phyloP scores from a whole-genome alignment of 2,113 vertebrate genomes.

The Corvus hawaiiensis region DNA sequence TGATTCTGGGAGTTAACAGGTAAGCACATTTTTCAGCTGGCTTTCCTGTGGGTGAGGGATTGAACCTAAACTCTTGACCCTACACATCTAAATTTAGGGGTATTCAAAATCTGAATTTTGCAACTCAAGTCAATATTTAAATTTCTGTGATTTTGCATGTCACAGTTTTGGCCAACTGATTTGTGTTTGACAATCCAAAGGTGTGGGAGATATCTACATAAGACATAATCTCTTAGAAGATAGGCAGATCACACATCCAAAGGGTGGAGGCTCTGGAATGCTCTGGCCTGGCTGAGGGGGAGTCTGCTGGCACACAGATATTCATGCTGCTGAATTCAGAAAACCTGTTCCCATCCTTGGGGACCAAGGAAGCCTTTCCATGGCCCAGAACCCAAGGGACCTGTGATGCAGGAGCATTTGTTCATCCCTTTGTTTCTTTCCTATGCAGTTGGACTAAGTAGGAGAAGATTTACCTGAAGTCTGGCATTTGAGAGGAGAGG shows the following conservation, averaged over 20 bases:
- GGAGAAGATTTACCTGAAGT: background rate
- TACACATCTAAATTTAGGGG: conserved; percentile 6
- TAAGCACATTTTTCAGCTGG: conserved; percentile 61
- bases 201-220: conserved; percentile 35
- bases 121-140: conserved; percentile 57
- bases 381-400: background rate
- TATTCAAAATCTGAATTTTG: conserved; percentile 59
- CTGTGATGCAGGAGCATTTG: background rate
- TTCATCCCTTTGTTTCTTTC: background rate
- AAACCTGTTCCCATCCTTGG: background rate
- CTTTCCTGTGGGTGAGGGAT: background rate
- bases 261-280: conserved; percentile 27
- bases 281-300: background rate
- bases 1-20: conserved; percentile 29
- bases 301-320: background rate
- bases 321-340: background rate
- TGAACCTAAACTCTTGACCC: conserved; percentile 53
- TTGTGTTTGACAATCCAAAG: conserved; percentile 66
- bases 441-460: background rate
- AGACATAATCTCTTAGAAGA: conserved; percentile 20
- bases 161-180: background rate
- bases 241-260: background rate
- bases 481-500: background rate
- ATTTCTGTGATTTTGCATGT: conserved; percentile 31
- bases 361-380: background rate